Percentiles rank a stretch among this genome's conserved stretches.
phyloP scores from a whole-genome alignment of 2,888 invertebrate species.

The Oxystoma pomonae region DNA sequence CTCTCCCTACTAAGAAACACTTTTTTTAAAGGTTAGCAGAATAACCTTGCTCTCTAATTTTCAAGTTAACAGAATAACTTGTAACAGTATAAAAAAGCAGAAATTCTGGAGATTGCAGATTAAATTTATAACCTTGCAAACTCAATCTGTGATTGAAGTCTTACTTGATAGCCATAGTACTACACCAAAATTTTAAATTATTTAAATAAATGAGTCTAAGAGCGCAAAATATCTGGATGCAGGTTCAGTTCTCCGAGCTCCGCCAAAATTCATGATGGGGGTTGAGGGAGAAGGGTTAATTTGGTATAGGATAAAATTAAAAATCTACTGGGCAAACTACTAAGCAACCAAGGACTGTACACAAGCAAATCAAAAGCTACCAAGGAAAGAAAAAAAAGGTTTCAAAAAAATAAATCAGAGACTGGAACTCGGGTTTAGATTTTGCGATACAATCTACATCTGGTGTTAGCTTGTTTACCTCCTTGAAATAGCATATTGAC shows the following conservation, averaged over 20 bases:
- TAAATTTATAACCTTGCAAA: too few species aligned
- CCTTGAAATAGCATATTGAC: slow-evolving; percentile 27
- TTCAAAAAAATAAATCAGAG: slow-evolving; percentile 42
- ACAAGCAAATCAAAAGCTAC: slow-evolving; percentile 41
- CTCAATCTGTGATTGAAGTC: too few species aligned
- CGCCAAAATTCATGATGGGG: background rate
- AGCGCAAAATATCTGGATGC: background rate
- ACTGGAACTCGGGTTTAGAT: slow-evolving; percentile 46
- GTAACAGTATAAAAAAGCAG: background rate
- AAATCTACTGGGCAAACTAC: slow-evolving; percentile 29
- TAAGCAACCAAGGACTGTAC: slow-evolving; percentile 33
- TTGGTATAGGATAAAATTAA: slow-evolving; percentile 24
- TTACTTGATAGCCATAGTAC: too few species aligned
- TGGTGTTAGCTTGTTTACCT: slow-evolving; percentile 30
- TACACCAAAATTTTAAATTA: too few species aligned
- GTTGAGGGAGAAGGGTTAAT: slow-evolving; percentile 35
- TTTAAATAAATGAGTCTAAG: too few species aligned
- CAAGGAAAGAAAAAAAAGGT: slow-evolving; percentile 34
- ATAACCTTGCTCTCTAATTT: slow-evolving; percentile 10
- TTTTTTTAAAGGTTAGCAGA: slow-evolving; percentile 8
- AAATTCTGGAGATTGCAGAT: background rate
- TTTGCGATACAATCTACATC: slow-evolving; percentile 44
- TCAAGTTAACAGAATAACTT: background rate
- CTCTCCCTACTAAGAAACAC: background rate
- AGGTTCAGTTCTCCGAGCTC: background rate